A percentile compares a stretch with the other conserved stretches of the same genome.
Evolutionary conservation across 1,140 invertebrate species (phyloP).

Genomic region (Zaprionus taronus): DNA sequence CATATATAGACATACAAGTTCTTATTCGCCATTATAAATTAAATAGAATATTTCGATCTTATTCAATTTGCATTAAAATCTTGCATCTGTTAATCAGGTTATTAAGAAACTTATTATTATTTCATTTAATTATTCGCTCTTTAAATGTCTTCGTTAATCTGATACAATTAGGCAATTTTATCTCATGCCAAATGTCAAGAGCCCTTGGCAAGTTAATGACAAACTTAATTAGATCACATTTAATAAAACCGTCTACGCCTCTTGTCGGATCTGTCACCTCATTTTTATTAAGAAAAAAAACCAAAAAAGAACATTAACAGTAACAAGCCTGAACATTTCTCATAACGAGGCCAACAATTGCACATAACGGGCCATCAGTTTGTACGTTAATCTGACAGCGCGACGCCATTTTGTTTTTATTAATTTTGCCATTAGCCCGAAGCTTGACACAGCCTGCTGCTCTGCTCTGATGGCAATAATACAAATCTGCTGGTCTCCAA

Average conservation of each 20-base stretch:
- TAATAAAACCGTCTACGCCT: constrained; percentile 5
- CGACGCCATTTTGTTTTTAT: constrained; percentile 53
- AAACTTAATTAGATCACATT: not conserved
- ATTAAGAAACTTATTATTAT: not conserved
- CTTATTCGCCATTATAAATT: not conserved
- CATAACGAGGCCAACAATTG: constrained; percentile 1
- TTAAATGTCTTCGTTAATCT: not conserved
- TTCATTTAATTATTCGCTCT: not conserved
- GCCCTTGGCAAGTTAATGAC: not conserved
- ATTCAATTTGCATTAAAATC: not conserved
- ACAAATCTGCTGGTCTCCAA: constrained; percentile 23
- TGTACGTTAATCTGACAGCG: constrained; percentile 32
- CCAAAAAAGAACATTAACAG: not conserved
- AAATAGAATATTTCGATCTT: not conserved
- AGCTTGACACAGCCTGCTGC: not conserved
- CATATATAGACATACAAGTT: too few relatives aligned
- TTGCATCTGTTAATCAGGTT: not conserved
- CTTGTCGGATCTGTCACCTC: constrained; percentile 12
- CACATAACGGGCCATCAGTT: constrained; percentile 17
- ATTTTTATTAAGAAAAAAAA: constrained; percentile 4
- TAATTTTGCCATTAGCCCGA: constrained; percentile 37
- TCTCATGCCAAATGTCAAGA: not conserved
- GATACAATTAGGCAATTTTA: not conserved
- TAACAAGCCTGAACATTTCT: constrained; percentile 5
- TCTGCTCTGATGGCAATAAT: constrained; percentile 21